Conservation (phyloP, 2,888 invertebrate species). For the Caradrina kadenii region DNA sequence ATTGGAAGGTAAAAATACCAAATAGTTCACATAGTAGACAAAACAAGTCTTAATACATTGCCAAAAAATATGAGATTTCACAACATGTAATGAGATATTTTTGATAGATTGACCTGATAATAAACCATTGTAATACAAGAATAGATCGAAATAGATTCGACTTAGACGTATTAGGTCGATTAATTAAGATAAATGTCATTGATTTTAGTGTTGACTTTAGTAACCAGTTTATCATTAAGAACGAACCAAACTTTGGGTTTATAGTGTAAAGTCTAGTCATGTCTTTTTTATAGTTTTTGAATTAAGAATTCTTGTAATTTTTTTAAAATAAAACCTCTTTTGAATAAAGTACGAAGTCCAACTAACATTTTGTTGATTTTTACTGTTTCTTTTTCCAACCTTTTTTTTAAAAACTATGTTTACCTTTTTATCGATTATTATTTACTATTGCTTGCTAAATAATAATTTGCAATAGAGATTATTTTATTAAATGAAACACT, state of each 20-base stretch:
- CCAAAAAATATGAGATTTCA: slow-evolving; percentile 34
- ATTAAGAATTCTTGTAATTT: not conserved
- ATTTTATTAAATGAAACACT: slow-evolving; percentile 41
- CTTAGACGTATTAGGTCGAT: slow-evolving; percentile 55
- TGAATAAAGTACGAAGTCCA: not conserved
- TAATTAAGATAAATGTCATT: slow-evolving; percentile 60
- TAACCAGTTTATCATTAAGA: slow-evolving; percentile 26
- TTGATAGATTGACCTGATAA: slow-evolving; percentile 37
- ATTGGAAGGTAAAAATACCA: slow-evolving; percentile 7
- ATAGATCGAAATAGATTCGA: slow-evolving; percentile 42
- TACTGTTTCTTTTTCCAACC: not conserved
- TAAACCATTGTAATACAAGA: slow-evolving; percentile 42
- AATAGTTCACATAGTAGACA: slow-evolving; percentile 24
- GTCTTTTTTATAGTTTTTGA: not conserved
- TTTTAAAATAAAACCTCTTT: not conserved
- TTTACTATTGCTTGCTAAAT: slow-evolving; percentile 9
- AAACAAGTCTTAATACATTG: slow-evolving; percentile 20
- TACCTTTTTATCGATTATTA: not conserved
- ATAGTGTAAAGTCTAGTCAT: not conserved
- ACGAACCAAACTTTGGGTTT: not conserved
- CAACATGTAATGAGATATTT: slow-evolving; percentile 42
- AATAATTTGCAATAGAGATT: slow-evolving; percentile 5
- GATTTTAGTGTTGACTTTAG: slow-evolving; percentile 21
- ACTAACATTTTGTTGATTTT: not conserved
- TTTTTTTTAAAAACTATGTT: not conserved